Percentiles rank a stretch among this genome's conserved stretches.
Evolutionary conservation across 2,797 vertebrate genomes (phyloP).

Genomic region (Myotis vivesi): DNA sequence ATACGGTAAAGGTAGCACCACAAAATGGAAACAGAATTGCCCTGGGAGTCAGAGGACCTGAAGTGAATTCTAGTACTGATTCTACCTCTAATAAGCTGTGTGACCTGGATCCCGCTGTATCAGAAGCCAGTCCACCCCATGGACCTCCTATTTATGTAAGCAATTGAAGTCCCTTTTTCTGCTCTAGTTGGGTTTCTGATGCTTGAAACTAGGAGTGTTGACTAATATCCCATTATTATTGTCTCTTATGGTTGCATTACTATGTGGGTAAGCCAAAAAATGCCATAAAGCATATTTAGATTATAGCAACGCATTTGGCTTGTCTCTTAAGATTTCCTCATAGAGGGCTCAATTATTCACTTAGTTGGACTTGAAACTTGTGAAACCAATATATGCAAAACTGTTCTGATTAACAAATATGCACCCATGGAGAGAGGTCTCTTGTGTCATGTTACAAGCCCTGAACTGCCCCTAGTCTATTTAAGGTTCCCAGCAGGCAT

Average conservation of each 20-base stretch:
- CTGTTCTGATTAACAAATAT: not conserved
- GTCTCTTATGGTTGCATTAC: not conserved
- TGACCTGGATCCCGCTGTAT: not conserved
- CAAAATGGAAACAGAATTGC: constrained; percentile 18
- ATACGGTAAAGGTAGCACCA: not conserved
- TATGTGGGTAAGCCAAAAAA: not conserved
- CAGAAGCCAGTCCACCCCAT: not conserved
- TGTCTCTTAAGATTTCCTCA: not conserved
- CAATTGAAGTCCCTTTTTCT: not conserved
- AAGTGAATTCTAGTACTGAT: not conserved
- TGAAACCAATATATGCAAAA: not conserved
- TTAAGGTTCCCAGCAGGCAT: not conserved
- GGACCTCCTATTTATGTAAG: not conserved
- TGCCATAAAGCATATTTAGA: not conserved
- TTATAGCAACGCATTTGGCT: not conserved
- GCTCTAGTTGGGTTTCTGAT: not conserved
- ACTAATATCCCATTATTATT: not conserved
- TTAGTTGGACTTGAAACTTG: not conserved
- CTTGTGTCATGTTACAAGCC: not conserved
- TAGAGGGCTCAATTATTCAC: not conserved
- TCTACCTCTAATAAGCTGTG: not conserved
- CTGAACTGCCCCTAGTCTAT: not conserved
- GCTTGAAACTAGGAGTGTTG: not conserved
- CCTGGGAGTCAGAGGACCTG: not conserved
- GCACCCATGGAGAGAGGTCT: not conserved